Conservation (phyloP, 2,797 vertebrate genomes). For the Onychomys torridus region DNA sequence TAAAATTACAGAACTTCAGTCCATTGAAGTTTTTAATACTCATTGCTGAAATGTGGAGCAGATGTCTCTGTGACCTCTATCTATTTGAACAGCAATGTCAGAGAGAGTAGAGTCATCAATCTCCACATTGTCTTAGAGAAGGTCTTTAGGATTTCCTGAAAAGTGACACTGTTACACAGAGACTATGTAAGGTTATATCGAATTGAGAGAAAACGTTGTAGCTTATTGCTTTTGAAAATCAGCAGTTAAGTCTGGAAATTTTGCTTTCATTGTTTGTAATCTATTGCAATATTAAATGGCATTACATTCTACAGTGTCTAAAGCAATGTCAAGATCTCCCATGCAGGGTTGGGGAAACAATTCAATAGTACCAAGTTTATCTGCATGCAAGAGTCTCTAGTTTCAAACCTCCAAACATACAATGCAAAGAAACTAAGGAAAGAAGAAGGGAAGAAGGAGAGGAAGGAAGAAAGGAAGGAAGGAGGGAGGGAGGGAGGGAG, state of each 20-base stretch:
- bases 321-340: conserved; percentile 27
- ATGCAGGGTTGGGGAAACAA: not conserved
- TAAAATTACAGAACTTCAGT: conserved; percentile 59
- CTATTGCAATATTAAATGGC: not conserved
- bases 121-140: conserved; percentile 49
- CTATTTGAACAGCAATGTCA: conserved; percentile 76
- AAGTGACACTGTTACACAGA: conserved; percentile 42
- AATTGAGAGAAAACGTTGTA: not conserved
- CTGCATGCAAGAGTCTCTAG: not conserved
- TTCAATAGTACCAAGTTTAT: not conserved
- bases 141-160: conserved; percentile 53
- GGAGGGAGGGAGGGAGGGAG: too few relatives aligned
- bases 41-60: conserved; percentile 66
- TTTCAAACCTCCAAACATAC: not conserved
- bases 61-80: conserved; percentile 76
- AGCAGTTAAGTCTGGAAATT: not conserved
- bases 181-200: conserved; percentile 6
- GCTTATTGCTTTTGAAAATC: not conserved
- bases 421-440: not conserved
- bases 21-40: conserved; percentile 49
- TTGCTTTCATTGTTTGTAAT: conserved; percentile 4
- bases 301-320: not conserved
- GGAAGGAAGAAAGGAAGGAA: accelerated
- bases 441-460: accelerated
- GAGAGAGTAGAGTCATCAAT: conserved; percentile 65